Percentiles rank a stretch among this genome's conserved stretches.
Conservation (phyloP, 2,113 vertebrate species). For the Ascaphus truei region DNA sequence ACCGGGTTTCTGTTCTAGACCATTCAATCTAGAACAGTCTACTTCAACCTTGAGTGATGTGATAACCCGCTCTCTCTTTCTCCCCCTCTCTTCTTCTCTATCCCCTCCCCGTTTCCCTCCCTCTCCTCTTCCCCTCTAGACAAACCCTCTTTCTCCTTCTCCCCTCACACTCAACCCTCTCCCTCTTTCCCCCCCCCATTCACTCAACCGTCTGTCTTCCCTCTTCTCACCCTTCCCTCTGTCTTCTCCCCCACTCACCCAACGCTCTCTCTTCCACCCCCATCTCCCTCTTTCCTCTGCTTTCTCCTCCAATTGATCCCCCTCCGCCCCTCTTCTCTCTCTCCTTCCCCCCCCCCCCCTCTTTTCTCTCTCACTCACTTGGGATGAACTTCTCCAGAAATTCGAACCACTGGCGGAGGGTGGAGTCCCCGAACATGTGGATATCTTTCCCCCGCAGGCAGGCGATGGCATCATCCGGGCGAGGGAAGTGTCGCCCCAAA, state of each 20-base stretch:
- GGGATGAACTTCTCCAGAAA: background rate
- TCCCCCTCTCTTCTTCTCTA: background rate
- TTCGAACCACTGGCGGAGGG: conserved; percentile 30
- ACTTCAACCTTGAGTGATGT: background rate
- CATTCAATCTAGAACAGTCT: background rate
- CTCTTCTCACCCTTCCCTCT: background rate
- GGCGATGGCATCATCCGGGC: background rate
- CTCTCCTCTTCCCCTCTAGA: background rate
- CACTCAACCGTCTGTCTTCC: background rate
- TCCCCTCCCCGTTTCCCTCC: background rate
- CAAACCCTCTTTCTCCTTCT: background rate
- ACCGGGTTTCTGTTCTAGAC: background rate
- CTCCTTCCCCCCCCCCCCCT: too few relatives aligned
- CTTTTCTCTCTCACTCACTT: background rate
- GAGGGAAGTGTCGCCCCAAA: conserved; percentile 21
- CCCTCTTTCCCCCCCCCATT: background rate
- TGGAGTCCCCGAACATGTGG: conserved; percentile 27
- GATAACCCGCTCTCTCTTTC: background rate
- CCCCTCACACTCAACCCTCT: background rate
- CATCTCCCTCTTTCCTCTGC: background rate
- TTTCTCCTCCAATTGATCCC: background rate
- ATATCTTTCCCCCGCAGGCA: conserved; percentile 14
- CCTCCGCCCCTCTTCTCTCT: background rate
- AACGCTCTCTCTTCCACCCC: background rate
- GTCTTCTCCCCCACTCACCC: background rate